phyloP scores from a whole-genome alignment of 2,888 invertebrate genomes.

The Drosophila macrothrix region DNA sequence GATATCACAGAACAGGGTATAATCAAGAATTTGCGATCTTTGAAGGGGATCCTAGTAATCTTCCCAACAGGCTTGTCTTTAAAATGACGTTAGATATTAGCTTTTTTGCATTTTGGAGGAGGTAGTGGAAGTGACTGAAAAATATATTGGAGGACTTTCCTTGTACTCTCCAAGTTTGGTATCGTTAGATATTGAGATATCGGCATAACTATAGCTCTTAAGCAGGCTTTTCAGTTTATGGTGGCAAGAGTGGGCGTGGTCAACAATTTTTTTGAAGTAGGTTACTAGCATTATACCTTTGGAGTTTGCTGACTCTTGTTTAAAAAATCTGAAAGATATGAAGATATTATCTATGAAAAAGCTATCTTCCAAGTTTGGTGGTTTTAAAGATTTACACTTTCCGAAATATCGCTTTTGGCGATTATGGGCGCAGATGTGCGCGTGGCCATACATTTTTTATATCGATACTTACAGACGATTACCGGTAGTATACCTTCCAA shows the following conservation, averaged over 20 bases:
- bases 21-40: too few relatives aligned
- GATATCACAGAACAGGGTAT: too few relatives aligned
- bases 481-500: not conserved
- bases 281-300: not conserved
- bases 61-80: too few relatives aligned
- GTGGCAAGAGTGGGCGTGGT: not conserved
- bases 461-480: not conserved
- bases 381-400: not conserved
- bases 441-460: not conserved
- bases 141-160: not conserved
- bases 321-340: too few relatives aligned
- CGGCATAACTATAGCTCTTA: not conserved
- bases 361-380: not conserved
- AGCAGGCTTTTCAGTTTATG: not conserved
- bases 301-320: too few relatives aligned
- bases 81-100: not conserved
- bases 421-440: too few relatives aligned
- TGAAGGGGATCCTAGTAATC: too few relatives aligned
- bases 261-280: not conserved
- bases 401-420: not conserved
- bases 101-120: not conserved
- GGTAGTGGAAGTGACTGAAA: not conserved
- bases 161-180: not conserved
- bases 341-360: too few relatives aligned
- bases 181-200: not conserved